Evolutionary conservation across 2,113 vertebrate species (phyloP), one percentile per base, ranked within the genome.

Genomic region (Scomber scombrus): DNA sequence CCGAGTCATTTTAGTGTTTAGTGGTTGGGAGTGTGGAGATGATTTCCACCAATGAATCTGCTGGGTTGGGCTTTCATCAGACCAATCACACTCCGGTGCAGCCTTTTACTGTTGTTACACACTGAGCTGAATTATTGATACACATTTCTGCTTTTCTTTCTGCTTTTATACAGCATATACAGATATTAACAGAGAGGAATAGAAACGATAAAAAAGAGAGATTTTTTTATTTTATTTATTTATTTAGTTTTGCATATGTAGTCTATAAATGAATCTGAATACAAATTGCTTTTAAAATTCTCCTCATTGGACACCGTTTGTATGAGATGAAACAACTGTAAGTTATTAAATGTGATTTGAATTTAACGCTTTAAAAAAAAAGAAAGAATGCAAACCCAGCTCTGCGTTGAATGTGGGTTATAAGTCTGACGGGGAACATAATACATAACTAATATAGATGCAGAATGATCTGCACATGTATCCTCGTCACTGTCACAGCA

Each of bases 1-100:
- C 88, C 91, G 78, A 94, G 90, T 95, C 91, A 91, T 94, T 95
- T 95, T 91, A 94, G 92, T 86, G 87, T 93, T 89, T 90, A 79
- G 91, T 92, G 91, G 86, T 84, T 82, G 91, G 80, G 90, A 93
- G 89, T 91, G 91, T 78, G 91, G 80, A 79, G 88, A 65, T 52
- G 76, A 56, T 78, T 71, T 93, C 77, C 73, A 72, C 95, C 95
- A 95, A 95, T 95, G 71, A 91, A 62, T 34, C 18, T 47, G 45
- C 85, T 81, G 93, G 94, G 95, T 71, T 88, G 94, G 94, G 90
- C 93, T 93, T 93, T 66, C 62, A 76, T 4, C 81, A 18, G 80
- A 91, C 95, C 94, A 94, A 95, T 94, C 89, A 92, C 34, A 86
- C 46, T 15, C 8, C 9, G 12, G 7, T 69, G 21, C 79, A 29